Evolutionary conservation across 2,888 invertebrate species (phyloP), one percentile per base, ranked within the genome.

Genomic region (Athrips mouffetella): DNA sequence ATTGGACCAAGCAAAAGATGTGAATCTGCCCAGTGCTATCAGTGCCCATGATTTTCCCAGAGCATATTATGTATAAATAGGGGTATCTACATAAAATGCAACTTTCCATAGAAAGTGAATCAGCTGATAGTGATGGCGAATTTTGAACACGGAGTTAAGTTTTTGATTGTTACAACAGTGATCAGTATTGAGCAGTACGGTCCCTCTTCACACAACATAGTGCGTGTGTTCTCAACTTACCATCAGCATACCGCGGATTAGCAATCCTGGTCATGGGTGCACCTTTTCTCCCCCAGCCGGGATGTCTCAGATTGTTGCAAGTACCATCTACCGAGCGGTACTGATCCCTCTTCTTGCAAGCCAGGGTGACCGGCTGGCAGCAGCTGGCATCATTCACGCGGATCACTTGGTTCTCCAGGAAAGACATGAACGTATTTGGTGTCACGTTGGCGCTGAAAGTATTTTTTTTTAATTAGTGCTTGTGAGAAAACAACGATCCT

Each of bases 301-400:
- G 91, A 52, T 92, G 86, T 40, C 89, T 76, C 49, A 90, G 74
- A 67, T 96, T 96, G 74, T 96, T 96, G 74, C 96, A 95, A 4
- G 92, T 91, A 4, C 96, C 96, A 69, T 96, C 95, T 33, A 92
- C 86, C 7, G 90, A 91, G 42, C 96, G 90, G 76, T 95, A 96
- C 18, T 70, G 74, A 50, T 57, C 62, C 15, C 25, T 1, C 45
- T 64, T 65, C 35, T 57, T 54, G 53, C 80, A 85, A 6, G 47
- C 62, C 16, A 76, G 57, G 39, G 58, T 65, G 8, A 71, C 58
- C 0, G 82, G 80, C 60, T 71, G 66, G 62, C 84, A 85, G 63
- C 65, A 70, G 15, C 69, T 45, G 2, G 62, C 55, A 42, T 81
- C 80, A 16, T 67, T 65, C 4, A 80, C 51, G 2, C 70, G 71